Conservation (phyloP, 2,888 invertebrate genomes). For the Drosophila monieri region DNA sequence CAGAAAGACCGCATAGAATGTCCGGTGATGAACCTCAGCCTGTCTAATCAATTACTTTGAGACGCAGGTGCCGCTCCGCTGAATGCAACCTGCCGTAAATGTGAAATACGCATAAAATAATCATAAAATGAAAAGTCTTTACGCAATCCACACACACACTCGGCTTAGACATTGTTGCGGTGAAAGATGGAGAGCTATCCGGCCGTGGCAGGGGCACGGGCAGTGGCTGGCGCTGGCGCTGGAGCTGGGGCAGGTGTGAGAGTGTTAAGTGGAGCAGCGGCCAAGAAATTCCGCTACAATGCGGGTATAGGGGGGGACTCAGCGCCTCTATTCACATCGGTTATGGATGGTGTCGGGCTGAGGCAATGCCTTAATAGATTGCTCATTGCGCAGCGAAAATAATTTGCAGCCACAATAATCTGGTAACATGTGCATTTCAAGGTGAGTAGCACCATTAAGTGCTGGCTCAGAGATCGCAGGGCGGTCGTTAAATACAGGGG, state of each 20-base stretch:
- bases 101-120: constrained; percentile 72
- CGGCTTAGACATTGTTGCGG: constrained; percentile 24
- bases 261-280: constrained; percentile 68
- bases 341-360: constrained; percentile 44
- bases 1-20: constrained; percentile 50
- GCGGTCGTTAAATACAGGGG: constrained; percentile 19
- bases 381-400: constrained; percentile 54
- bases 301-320: constrained; percentile 54
- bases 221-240: constrained; percentile 14
- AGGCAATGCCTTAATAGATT: constrained; percentile 44
- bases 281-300: constrained; percentile 40
- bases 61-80: constrained; percentile 42
- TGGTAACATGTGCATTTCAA: constrained; percentile 60
- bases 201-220: constrained; percentile 17
- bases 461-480: constrained; percentile 24
- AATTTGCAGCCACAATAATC: constrained; percentile 40
- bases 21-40: constrained; percentile 18
- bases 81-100: constrained; percentile 62
- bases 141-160: constrained; percentile 59
- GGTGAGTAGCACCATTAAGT: constrained; percentile 54
- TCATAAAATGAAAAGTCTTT: constrained; percentile 66
- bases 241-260: constrained; percentile 47
- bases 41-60: constrained; percentile 57
- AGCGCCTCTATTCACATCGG: constrained; percentile 39
- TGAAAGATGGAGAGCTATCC: constrained; percentile 49